Evolutionary conservation across 2,797 vertebrate genomes (phyloP).

Genomic region (Hemitrygon akajei): DNA sequence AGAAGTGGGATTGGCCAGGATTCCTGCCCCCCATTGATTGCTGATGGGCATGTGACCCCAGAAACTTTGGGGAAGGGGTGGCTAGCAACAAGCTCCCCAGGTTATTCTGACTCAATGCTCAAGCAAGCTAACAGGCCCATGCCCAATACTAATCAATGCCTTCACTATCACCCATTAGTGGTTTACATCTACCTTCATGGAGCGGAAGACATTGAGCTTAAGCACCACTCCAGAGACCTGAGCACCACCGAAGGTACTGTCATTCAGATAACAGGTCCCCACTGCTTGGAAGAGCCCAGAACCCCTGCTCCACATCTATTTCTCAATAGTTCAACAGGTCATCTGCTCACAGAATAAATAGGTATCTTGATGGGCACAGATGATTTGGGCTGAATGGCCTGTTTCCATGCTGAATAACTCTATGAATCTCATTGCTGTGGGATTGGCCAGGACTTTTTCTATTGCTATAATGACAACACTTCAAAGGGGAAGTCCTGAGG

Average conservation of each 20-base stretch:
- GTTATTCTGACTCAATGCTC: background rate
- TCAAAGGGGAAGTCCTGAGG: background rate
- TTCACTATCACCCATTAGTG: background rate
- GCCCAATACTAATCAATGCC: background rate
- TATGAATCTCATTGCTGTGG: no score
- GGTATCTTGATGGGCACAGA: no score
- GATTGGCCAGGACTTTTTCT: background rate
- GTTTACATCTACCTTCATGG: no score
- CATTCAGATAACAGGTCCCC: background rate
- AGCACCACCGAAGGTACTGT: background rate
- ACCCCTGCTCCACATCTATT: background rate
- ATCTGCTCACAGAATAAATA: no score
- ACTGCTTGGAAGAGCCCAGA: background rate
- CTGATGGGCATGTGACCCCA: background rate
- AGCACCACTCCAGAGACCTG: background rate
- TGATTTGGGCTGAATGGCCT: no score
- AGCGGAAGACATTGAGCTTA: background rate
- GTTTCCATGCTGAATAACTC: no score
- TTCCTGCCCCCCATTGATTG: background rate
- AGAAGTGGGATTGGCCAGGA: background rate
- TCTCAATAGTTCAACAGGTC: background rate
- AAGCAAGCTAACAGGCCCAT: no score
- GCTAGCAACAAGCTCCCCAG: background rate
- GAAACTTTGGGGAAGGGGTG: no score
- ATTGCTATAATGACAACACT: background rate